A percentile compares a stretch with the other conserved stretches of the same genome.
phyloP scores from a whole-genome alignment of 2,797 vertebrate genomes.

The Lagorchestes hirsutus region DNA sequence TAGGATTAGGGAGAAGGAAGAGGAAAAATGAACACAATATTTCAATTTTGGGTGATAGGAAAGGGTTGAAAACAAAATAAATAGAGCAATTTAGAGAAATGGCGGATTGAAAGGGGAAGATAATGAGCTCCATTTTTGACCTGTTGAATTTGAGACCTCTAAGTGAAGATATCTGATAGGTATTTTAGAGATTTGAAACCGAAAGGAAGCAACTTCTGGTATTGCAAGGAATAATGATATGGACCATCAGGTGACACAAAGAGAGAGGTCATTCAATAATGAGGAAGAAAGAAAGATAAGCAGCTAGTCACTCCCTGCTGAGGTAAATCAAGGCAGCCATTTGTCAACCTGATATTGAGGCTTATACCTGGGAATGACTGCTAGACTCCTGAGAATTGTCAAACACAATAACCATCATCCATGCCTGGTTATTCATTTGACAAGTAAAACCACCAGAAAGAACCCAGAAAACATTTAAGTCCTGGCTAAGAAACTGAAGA shows the following conservation, averaged over 20 bases:
- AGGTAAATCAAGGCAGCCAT: constrained; percentile 1
- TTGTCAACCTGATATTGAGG: neutral
- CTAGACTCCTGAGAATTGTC: neutral
- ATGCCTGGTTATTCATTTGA: neutral
- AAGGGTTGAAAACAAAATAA: neutral
- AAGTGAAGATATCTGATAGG: neutral
- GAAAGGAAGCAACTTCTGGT: neutral
- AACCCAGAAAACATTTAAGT: constrained; percentile 8
- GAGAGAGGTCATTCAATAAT: neutral
- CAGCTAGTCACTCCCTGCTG: neutral
- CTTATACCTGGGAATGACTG: neutral
- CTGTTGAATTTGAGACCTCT: neutral
- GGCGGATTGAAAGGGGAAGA: neutral
- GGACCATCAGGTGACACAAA: neutral
- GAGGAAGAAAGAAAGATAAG: neutral
- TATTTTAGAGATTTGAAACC: neutral
- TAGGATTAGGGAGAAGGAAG: neutral
- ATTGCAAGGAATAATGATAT: neutral
- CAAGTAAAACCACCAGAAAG: constrained; percentile 5
- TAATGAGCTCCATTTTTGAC: neutral
- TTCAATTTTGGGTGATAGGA: neutral
- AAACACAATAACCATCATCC: neutral
- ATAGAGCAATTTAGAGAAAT: neutral
- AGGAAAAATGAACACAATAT: too few relatives aligned
- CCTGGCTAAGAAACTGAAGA: constrained; percentile 8